Evolutionary conservation across 2,113 vertebrate species (phyloP).

Genomic region (Tyrannus savana): DNA sequence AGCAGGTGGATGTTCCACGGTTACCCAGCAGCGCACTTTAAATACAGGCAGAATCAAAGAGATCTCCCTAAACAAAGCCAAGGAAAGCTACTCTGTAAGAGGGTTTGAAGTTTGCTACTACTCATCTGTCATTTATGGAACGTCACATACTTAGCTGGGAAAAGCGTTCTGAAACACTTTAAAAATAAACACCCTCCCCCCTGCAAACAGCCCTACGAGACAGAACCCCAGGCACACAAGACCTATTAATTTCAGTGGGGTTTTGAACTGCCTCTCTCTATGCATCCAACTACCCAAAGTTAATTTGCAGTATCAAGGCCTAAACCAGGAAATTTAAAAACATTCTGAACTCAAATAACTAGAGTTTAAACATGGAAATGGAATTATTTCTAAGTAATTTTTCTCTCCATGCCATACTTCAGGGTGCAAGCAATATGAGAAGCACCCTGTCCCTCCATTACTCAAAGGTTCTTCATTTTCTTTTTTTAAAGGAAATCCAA

Average conservation of each 20-base stretch:
- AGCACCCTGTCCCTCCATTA: not conserved
- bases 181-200: not conserved
- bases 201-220: not conserved
- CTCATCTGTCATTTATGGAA: not conserved
- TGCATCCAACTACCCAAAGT: not conserved
- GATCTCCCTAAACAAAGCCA: not conserved
- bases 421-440: not conserved
- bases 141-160: not conserved
- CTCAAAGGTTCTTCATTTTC: not conserved
- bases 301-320: not conserved
- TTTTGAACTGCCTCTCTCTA: not conserved
- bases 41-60: slow-evolving; percentile 46
- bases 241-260: not conserved
- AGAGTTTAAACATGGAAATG: not conserved
- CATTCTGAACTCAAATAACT: not conserved
- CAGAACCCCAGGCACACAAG: not conserved
- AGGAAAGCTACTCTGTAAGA: not conserved
- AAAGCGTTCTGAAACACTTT: not conserved
- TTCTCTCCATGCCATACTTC: not conserved
- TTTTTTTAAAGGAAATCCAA: not conserved
- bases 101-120: slow-evolving; percentile 5
- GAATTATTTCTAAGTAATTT: not conserved
- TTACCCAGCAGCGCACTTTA: not conserved
- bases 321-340: not conserved
- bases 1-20: not conserved